Conservation (phyloP, 2,888 invertebrate genomes). For the Pandemis cinnamomeana region DNA sequence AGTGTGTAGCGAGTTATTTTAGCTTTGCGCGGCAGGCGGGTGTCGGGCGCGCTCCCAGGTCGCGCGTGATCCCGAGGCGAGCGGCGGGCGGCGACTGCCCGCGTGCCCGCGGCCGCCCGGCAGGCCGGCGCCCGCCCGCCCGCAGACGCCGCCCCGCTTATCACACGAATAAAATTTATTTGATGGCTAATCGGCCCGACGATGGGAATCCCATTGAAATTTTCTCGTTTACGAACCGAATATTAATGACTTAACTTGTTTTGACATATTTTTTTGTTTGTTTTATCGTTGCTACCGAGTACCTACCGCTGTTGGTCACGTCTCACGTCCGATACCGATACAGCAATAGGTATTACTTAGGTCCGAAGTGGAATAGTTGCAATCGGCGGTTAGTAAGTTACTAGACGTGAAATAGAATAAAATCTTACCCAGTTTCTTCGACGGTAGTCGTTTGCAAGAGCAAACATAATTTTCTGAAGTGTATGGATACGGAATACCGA, state of each 20-base stretch:
- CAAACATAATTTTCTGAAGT: conserved; percentile 27
- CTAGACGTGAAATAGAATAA: conserved; percentile 7
- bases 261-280: conserved; percentile 53
- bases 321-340: conserved; percentile 21
- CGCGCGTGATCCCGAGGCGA: conserved; percentile 64
- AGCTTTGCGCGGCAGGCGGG: conserved; percentile 55
- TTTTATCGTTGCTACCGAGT: background rate
- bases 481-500: background rate
- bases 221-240: conserved; percentile 64
- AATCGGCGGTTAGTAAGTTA: conserved; percentile 8
- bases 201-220: conserved; percentile 75
- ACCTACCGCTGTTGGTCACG: conserved; percentile 15
- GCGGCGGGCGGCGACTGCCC: conserved; percentile 70
- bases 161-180: conserved; percentile 82
- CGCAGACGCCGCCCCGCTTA: conserved; percentile 67
- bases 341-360: conserved; percentile 17
- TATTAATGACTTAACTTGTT: conserved; percentile 67
- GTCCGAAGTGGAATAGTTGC: conserved; percentile 19
- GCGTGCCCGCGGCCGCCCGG: conserved; percentile 54
- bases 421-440: conserved; percentile 7
- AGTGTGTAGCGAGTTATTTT: conserved; percentile 56
- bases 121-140: conserved; percentile 73
- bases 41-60: conserved; percentile 55
- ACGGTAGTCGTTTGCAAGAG: conserved; percentile 22
- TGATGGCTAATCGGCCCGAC: conserved; percentile 77